These are phyloP conservation scores for Malurus melanocephalus DNA, from an alignment of 2,113 vertebrate species.

Conservation along the genomic window DNA sequence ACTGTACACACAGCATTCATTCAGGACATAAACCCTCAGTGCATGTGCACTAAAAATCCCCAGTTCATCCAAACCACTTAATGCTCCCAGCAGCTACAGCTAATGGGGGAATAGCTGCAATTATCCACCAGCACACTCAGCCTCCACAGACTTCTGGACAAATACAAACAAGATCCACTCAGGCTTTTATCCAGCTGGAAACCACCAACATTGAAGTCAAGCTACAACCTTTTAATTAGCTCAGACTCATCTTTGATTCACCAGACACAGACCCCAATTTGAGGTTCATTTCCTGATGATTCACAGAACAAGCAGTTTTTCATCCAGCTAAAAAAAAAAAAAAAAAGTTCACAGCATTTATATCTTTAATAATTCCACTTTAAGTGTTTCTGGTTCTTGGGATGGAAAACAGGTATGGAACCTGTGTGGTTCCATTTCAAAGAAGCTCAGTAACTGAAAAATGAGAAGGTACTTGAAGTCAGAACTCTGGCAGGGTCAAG, in stretches of 20 bases:
- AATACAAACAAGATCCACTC: background rate
- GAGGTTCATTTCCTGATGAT: background rate
- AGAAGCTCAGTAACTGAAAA: background rate
- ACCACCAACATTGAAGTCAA: background rate
- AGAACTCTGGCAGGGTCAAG: background rate
- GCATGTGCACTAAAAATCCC: background rate
- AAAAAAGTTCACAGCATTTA: background rate
- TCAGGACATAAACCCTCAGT: background rate
- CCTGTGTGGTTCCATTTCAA: background rate
- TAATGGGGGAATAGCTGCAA: background rate
- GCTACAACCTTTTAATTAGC: background rate
- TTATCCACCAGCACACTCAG: background rate
- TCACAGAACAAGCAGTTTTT: background rate
- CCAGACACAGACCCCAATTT: background rate
- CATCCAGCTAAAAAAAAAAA: background rate
- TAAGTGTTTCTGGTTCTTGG: background rate
- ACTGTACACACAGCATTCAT: background rate
- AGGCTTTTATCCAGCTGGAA: background rate
- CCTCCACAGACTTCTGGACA: background rate
- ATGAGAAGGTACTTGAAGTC: background rate
- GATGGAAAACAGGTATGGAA: background rate
- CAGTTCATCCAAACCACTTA: background rate
- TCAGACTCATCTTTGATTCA: background rate
- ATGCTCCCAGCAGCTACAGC: background rate
- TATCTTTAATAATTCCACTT: background rate